Evolutionary conservation across 2,888 invertebrate genomes (phyloP).

Genomic region (Caenorhabditis panamensis): DNA sequence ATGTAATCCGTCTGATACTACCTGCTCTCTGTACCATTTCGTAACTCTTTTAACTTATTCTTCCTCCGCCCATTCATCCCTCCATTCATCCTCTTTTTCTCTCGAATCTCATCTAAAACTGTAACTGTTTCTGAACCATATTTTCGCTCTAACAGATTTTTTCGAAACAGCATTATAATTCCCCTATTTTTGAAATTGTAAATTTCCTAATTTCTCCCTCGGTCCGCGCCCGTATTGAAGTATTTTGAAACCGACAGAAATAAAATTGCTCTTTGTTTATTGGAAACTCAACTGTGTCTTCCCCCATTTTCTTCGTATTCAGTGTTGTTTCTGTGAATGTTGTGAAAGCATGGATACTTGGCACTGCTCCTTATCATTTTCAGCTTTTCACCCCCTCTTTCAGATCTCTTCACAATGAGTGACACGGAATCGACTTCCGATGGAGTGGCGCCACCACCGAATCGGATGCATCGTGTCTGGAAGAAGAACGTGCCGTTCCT

Average conservation of each 20-base stretch:
- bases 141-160: neutral
- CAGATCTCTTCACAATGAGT: slow-evolving; percentile 28
- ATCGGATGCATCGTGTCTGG: slow-evolving; percentile 99
- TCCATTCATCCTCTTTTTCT: neutral
- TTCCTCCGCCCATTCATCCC: slow-evolving; percentile 9
- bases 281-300: neutral
- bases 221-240: neutral
- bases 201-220: neutral
- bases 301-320: neutral
- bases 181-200: slow-evolving; percentile 1
- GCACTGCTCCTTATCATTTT: neutral
- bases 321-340: slow-evolving; percentile 22
- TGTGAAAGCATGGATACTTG: slow-evolving; percentile 19
- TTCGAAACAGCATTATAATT: neutral
- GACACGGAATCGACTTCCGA: slow-evolving; percentile 84
- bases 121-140: neutral
- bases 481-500: slow-evolving; percentile 99
- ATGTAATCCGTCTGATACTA: neutral
- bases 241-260: neutral
- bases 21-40: neutral
- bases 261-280: slow-evolving; percentile 10
- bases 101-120: slow-evolving; percentile 22
- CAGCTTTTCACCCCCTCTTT: slow-evolving; percentile 8
- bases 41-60: slow-evolving; percentile 30
- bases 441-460: slow-evolving; percentile 88